A percentile compares a stretch with the other conserved stretches of the same genome.
These are phyloP conservation scores for Heliopora coerulea DNA, from an alignment of 92 coral and sea anemone species.

Conservation along the genomic window DNA sequence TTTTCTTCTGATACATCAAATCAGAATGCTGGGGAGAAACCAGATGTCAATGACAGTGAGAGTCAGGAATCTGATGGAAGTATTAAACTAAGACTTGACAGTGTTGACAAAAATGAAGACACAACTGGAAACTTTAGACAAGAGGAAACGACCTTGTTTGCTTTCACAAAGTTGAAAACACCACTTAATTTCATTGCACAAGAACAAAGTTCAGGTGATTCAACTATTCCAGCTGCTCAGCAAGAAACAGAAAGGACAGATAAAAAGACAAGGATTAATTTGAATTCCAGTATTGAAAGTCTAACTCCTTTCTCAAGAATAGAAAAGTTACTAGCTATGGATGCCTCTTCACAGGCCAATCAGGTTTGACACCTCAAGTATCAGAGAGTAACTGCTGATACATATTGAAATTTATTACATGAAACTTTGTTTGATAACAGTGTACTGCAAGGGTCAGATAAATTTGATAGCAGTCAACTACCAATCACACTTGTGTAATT, in stretches of 20 bases:
- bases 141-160: conserved; percentile 30
- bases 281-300: conserved; percentile 1
- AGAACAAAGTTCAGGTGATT: conserved; percentile 14
- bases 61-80: conserved; percentile 46
- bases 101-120: conserved; percentile 68
- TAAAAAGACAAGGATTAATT: neutral
- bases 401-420: too few species aligned
- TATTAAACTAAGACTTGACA: conserved; percentile 78
- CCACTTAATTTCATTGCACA: neutral
- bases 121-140: conserved; percentile 24
- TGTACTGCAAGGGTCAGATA: too few species aligned
- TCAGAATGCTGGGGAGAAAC: neutral
- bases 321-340: conserved; percentile 16
- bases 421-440: too few species aligned
- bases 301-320: conserved; percentile 27
- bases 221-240: conserved; percentile 8
- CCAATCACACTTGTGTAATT: too few species aligned
- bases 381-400: too few species aligned
- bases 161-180: conserved; percentile 43
- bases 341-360: conserved; percentile 3
- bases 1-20: conserved; percentile 56
- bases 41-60: conserved; percentile 6
- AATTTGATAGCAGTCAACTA: too few species aligned
- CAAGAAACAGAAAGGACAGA: neutral
- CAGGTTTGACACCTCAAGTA: too few species aligned